Percentiles rank a stretch among this genome's conserved stretches.
Conservation (phyloP, 1,140 invertebrate genomes). For the Branchinecta lindahli region DNA sequence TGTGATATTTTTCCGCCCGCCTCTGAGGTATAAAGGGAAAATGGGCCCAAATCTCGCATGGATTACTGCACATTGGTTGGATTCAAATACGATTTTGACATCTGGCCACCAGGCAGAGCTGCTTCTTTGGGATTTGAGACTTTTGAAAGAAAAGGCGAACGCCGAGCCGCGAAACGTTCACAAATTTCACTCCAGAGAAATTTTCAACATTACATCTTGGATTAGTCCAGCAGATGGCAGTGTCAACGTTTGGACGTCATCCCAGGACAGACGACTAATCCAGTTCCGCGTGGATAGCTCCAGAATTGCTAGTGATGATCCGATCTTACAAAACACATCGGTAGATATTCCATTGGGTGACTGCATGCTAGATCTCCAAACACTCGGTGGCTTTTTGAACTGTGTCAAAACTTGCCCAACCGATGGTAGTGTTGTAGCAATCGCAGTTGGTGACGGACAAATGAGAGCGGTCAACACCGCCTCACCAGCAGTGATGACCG, state of each 20-base stretch:
- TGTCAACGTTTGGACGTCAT: background rate
- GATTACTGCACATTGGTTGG: background rate
- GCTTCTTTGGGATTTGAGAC: background rate
- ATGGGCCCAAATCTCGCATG: background rate
- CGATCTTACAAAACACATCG: background rate
- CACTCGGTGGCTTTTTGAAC: background rate
- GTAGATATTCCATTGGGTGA: background rate
- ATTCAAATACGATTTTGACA: background rate
- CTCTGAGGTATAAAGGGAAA: background rate
- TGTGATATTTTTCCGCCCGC: background rate
- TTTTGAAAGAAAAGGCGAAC: background rate
- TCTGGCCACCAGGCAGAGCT: background rate
- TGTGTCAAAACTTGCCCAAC: conserved; percentile 2
- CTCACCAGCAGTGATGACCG: background rate
- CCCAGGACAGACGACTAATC: background rate
- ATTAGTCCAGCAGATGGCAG: background rate
- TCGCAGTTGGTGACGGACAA: background rate
- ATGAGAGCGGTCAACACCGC: background rate
- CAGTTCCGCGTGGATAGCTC: background rate
- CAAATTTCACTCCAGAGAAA: background rate
- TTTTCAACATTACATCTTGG: background rate
- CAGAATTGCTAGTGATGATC: background rate
- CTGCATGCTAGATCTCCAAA: background rate
- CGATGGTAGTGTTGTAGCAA: background rate
- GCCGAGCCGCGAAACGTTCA: background rate